Base-by-base conservation (phyloP, 2,888 invertebrate genomes). In the Tinea semifulvella region DNA sequence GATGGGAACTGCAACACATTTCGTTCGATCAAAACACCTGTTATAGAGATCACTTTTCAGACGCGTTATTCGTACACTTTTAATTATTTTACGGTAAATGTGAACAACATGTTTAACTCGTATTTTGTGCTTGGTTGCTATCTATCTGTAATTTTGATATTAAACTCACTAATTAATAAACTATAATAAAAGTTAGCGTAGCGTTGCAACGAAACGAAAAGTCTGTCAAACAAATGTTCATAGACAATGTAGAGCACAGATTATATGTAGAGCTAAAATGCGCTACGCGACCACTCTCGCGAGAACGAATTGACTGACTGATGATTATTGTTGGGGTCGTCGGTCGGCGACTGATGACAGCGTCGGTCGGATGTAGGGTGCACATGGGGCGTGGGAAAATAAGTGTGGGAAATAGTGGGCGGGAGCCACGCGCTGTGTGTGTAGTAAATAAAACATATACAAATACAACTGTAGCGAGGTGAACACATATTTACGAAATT, bases 331-430 rank as follows among this genome's bases (percentile, higher is more conserved):
- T 50, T 49, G 49, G 52, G 53, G 57, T 11, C 7, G 50, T 50
- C 54, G 53, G 43, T 17, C n/a, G 14, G 25, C 45, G 44, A 40
- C 31, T 26, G 46, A 42, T 26, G 48, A 22, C 63, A 61, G 62
- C 63, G 69, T 63, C 75, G 75, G 74, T 73, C 84, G 86, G 87
- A 87, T 87, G 87, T 87, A 85, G 87, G 87, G 87, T 88, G 87
- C 82, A 83, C 84, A 83, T 82, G 85, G 88, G 88, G 88, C 88
- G 88, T 88, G 88, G 88, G 88, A 85, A 88, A 88, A 88, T 84
- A 85, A 86, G 86, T 88, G 88, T 88, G 88, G 88, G 88, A 88
- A 88, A 88, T 86, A 88, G 88, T 88, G 88, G 88, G 88, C 88
- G 87, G 16, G 22, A n/a, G n/a, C 18, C 31, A 3, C 18, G 68